Evolutionary conservation across 2,888 invertebrate genomes (phyloP).

Genomic region (Sicus ferrugineus): DNA sequence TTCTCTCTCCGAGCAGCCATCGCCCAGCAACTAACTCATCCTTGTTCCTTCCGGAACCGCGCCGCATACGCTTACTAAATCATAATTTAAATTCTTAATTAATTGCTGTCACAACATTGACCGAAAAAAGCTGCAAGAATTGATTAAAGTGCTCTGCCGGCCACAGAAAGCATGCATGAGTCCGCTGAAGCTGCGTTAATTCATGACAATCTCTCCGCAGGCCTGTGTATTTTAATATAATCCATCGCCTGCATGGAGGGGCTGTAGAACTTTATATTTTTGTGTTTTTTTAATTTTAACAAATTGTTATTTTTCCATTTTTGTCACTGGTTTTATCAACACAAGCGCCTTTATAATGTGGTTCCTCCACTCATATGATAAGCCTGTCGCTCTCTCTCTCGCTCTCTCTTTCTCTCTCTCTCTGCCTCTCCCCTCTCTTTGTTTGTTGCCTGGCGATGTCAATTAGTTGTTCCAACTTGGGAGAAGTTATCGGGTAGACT

Average conservation of each 20-base stretch:
- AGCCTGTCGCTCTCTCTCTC: neutral
- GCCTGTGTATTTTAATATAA: neutral
- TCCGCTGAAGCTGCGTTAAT: neutral
- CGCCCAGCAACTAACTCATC: no score
- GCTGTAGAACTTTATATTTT: no score
- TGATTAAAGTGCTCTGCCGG: constrained; percentile 2
- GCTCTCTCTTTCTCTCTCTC: no score
- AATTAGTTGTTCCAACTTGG: constrained; percentile 21
- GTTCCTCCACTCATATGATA: no score
- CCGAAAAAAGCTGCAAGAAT: constrained; percentile 12
- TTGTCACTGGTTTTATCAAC: no score
- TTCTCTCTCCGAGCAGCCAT: no score
- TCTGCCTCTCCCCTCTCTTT: neutral
- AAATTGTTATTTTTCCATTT: no score
- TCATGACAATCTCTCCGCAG: neutral
- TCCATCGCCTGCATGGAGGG: no score
- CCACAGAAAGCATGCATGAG: neutral
- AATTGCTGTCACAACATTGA: constrained; percentile 29
- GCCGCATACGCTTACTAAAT: neutral
- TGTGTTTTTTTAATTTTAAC: no score
- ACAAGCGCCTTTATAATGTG: no score
- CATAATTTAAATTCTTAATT: constrained; percentile 22
- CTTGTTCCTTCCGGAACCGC: neutral
- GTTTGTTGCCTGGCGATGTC: constrained; percentile 1
- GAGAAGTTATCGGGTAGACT: constrained; percentile 9